A percentile compares a stretch with the other conserved stretches of the same genome.
These are phyloP conservation scores for Agrotis clavis DNA, from an alignment of 2,888 invertebrate species.

Conservation along the genomic window DNA sequence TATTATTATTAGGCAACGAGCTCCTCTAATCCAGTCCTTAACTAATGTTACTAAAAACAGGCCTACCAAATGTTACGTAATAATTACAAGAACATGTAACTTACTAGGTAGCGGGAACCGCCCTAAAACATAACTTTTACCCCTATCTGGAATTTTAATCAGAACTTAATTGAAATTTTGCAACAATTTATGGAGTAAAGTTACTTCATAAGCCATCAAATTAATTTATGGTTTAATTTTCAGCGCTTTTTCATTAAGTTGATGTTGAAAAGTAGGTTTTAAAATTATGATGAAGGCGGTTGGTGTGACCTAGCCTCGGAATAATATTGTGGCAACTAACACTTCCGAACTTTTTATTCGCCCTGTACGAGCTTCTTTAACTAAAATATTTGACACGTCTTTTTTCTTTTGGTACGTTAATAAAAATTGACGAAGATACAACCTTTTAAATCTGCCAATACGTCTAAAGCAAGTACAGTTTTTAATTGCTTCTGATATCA, in stretches of 20 bases:
- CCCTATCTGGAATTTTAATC: conserved; percentile 13
- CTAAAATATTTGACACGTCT: no score
- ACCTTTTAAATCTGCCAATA: no score
- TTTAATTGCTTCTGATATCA: no score
- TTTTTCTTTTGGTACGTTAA: no score
- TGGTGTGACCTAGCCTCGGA: neutral
- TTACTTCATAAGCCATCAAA: conserved; percentile 9
- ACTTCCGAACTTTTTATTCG: no score
- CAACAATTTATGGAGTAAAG: conserved; percentile 25
- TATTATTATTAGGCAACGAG: no score
- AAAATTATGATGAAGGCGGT: neutral
- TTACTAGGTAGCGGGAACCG: neutral
- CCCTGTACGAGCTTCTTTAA: no score
- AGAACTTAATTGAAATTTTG: conserved; percentile 26
- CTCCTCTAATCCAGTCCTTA: no score
- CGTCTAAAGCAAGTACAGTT: no score
- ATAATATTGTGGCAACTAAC: neutral
- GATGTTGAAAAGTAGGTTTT: neutral
- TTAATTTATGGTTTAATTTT: conserved; percentile 45
- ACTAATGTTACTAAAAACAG: neutral
- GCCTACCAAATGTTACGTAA: neutral
- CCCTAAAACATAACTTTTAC: neutral
- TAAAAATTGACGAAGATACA: no score
- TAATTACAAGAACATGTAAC: neutral
- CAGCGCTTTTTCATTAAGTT: neutral